Conservation (phyloP, 2,113 vertebrate species). For the Psophia crepitans region DNA sequence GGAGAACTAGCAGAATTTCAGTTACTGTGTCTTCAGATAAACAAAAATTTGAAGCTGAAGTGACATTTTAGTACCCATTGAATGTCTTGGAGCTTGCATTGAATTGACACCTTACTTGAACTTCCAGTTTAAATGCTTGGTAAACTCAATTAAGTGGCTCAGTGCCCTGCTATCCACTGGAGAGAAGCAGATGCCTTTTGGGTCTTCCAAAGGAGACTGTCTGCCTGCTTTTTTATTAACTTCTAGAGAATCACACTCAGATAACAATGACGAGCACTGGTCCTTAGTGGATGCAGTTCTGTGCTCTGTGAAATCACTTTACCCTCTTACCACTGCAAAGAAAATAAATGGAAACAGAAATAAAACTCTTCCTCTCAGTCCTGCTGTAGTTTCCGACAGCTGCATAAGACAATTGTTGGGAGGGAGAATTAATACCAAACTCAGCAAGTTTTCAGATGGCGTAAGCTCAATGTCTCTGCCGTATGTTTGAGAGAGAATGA, state of each 20-base stretch:
- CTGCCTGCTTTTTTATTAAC: background rate
- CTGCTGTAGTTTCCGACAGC: conserved; percentile 27
- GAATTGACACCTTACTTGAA: background rate
- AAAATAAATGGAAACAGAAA: conserved; percentile 21
- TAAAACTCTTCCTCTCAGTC: background rate
- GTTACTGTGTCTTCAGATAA: background rate
- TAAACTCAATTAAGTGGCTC: background rate
- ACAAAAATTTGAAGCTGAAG: background rate
- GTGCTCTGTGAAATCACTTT: conserved; percentile 12
- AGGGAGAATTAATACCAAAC: conserved; percentile 1
- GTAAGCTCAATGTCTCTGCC: conserved; percentile 17
- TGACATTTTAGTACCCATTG: background rate
- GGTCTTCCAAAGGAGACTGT: background rate
- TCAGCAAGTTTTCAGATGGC: conserved; percentile 5
- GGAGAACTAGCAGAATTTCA: background rate
- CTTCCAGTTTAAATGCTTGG: background rate
- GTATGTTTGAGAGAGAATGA: conserved; percentile 13
- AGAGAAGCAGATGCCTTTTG: background rate
- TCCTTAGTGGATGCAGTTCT: background rate
- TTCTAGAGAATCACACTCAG: background rate
- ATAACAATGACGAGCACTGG: background rate
- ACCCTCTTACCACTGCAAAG: background rate
- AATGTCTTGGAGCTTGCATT: background rate
- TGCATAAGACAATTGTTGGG: conserved; percentile 3
- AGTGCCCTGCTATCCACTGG: background rate